Evolutionary conservation across 2,888 invertebrate genomes (phyloP), one percentile per base, ranked within the genome.

Genomic region (Trachelus iudaicus): DNA sequence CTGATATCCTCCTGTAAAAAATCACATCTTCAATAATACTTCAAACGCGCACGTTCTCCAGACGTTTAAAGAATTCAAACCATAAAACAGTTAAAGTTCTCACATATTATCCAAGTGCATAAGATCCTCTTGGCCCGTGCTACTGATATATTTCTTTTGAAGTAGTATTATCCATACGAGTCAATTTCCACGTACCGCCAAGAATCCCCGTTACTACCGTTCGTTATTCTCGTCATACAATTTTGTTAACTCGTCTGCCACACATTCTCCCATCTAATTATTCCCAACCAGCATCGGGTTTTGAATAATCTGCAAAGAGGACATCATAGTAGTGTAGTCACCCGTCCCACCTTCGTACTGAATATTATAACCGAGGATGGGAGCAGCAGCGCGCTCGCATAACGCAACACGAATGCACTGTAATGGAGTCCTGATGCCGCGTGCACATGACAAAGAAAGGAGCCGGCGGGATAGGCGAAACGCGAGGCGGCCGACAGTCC

Each of bases 391-490:
- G 56, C 56, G 56, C 23, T 56, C 56, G 23, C 56, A 56, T 56
- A 56, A 56, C 56, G 56, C 56, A 23, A 56, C 56, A 56, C 56
- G 40, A 35, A 75, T 73, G 78, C 71, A 73, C 73, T 77, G 78
- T 78, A 76, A 77, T 76, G 78, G 56, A 56, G 23, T 56, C 56
- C 71, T 75, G 80, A 78, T 77, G 79, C 83, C 79, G 79, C 79
- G 80, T 87, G 85, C 81, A 86, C 81, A 84, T 86, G 87, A 86
- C 86, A 84, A 83, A 83, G 79, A 76, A 81, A 78, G 80, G 83
- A 82, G 73, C 75, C 75, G 76, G 56, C 76, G 73, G 80, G 81
- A 83, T 77, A 81, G 79, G 79, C 77, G 74, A 31, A 75, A 80
- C 84, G 71, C 68, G 75, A 34, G 68, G 73, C 34, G 34, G 69